Percentiles rank a stretch among this genome's conserved stretches.
These are phyloP conservation scores for Esox masquinongy DNA, from an alignment of 2,797 vertebrate species.

Conservation along the genomic window DNA sequence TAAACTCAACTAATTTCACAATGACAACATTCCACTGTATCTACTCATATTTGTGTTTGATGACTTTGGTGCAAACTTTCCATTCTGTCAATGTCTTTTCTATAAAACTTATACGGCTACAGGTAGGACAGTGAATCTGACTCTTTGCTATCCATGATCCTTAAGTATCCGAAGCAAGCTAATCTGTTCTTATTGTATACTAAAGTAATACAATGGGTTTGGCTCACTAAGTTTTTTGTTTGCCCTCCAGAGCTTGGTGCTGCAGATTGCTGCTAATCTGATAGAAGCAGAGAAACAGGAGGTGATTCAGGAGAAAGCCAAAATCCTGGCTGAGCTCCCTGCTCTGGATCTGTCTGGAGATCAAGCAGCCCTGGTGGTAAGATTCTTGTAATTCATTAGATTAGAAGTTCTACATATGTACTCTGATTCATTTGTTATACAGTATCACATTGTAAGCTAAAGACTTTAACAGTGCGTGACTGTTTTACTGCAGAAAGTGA, in stretches of 20 bases:
- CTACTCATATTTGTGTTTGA: not conserved
- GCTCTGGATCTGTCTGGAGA: slow-evolving; percentile 5
- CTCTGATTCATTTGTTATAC: not conserved
- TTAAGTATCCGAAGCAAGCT: not conserved
- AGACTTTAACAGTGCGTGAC: not conserved
- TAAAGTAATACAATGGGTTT: not conserved
- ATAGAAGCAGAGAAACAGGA: slow-evolving; percentile 62
- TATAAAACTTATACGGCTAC: not conserved
- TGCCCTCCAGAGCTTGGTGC: slow-evolving; percentile 60
- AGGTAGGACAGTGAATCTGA: not conserved
- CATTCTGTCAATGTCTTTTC: not conserved
- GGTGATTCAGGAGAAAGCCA: slow-evolving; percentile 58
- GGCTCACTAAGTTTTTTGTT: not conserved
- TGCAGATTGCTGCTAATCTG: slow-evolving; percentile 58
- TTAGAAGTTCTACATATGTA: not conserved
- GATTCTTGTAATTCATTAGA: not conserved
- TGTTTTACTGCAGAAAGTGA: not conserved
- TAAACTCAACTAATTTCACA: slow-evolving; percentile 13
- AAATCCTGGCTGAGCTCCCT: slow-evolving; percentile 69
- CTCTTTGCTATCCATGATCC: not conserved
- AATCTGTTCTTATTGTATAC: not conserved
- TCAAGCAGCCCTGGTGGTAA: slow-evolving; percentile 79
- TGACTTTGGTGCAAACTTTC: not conserved
- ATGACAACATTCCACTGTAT: not conserved
- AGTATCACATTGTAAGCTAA: not conserved